Base-by-base conservation (phyloP, 2,113 vertebrate genomes). In the Ceuthmochares aereus region DNA sequence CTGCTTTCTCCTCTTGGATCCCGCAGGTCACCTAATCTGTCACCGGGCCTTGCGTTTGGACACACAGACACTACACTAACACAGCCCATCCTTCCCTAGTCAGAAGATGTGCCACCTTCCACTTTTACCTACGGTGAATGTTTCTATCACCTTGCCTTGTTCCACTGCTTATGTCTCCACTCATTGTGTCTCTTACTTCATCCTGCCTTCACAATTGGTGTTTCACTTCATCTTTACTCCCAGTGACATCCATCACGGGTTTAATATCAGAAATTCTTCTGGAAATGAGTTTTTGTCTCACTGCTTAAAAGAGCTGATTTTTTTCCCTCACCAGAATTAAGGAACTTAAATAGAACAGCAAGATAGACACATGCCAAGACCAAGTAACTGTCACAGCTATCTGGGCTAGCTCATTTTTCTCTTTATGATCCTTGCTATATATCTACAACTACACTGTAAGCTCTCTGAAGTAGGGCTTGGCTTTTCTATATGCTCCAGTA, bases 271-370 rank as follows among this genome's bases (percentile, higher is more conserved):
- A 91, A 93, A 72, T 81, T 70, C 72, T 70, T 64, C 75, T 92
- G 72, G 56, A 94, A 88, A 94, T 83, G 67, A 32, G 4, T 30
- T 94, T 90, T 67, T 90, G 26, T 79, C 67, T 87, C 74, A 23
- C 49, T 83, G 54, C 43, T 51, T 54, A 26, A 30, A 77, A 62
- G 5, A 88, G 66, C 3, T 30, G 30, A 2, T 29, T 82, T 59
- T 43, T 30, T n/a, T 12, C 5, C 3, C 34, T 21, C 22, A 10
- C 13, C 52, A 67, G 52, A 92, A 83, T 59, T 52, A 83, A 91
- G 68, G 26, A 84, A 16, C 30, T 80, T 60, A 58, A 93, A 29
- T 5, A 47, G 40, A 64, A 54, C n/a, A 89, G 55, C 60, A 74
- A 67, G 51, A 90, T 10, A 62, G 93, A 55, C 72, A 79, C 63